Evolutionary conservation across 1,140 invertebrate genomes (phyloP), one percentile per base, ranked within the genome.

Genomic region (Ceratina japonica): DNA sequence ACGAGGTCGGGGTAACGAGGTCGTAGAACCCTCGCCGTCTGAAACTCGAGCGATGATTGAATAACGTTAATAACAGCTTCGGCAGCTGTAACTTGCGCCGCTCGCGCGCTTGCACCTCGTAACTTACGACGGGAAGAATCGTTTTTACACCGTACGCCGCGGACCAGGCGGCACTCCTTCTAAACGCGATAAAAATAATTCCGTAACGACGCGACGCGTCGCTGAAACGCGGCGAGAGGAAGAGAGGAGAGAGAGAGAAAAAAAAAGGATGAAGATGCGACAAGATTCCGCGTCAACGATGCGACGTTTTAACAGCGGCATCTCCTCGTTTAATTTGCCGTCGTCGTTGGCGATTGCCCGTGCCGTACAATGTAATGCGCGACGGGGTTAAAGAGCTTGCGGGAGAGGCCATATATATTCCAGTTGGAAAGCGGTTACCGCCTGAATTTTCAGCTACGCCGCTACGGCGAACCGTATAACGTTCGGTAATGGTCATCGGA

Each of bases 61-160:
- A 89, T 87, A 89, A 87, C 86, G 86, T 77, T 88, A 88, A 88
- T 87, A 86, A 89, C 83, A 88, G 84, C 84, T 82, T 64, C 37
- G 77, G 76, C 24, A 79, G 79, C 68, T 79, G 78, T 86, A 86
- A 80, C 70, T 82, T 68, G 0, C 37, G 49, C 54, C n/a, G 27
- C 52, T 65, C 56, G 66, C 52, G 66, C 52, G 37, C 44, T 72
- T 16, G 52, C 58, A 72, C 59, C 49, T 71, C 59, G 59, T 78
- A 78, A 72, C 58, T 65, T 58, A 18, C 18, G 13, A 2, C 20
- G 22, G 27, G 51, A 72, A 49, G 59, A 78, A 54, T 1, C 44
- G 61, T 78, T 78, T 71, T 74, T 59, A 58, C 70, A 65, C 54
- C 62, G 65, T 37, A 27, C 16, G 51, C 49, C 56, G 68, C 20